Evolutionary conservation across 2,113 vertebrate genomes (phyloP).

Genomic region (Rafetus swinhoei): DNA sequence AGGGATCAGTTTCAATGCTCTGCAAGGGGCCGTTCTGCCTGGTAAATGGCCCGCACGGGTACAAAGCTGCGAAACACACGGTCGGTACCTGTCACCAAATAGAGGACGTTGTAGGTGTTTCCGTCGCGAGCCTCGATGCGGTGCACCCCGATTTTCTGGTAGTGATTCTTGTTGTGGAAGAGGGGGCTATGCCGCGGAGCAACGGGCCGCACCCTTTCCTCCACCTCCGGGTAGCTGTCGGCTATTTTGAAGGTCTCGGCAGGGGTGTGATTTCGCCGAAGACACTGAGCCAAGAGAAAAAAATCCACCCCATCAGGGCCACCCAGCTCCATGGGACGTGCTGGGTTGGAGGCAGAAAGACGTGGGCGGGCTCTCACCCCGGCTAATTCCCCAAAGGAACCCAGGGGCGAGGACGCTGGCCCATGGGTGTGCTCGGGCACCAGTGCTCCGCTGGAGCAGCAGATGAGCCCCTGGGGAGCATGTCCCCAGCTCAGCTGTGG

Average conservation of each 20-base stretch:
- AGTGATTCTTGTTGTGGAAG: conserved; percentile 80
- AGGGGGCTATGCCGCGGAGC: conserved; percentile 58
- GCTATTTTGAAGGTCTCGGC: conserved; percentile 80
- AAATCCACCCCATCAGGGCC: background rate
- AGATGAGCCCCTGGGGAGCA: background rate
- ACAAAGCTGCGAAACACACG: background rate
- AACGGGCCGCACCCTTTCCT: conserved; percentile 72
- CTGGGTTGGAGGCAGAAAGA: rapidly evolving
- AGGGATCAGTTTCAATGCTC: background rate
- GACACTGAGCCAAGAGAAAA: conserved; percentile 63
- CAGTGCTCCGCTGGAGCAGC: too few species aligned
- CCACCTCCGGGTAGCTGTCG: conserved; percentile 78
- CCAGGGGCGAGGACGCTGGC: background rate
- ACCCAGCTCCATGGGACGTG: rapidly evolving
- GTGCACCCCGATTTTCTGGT: conserved; percentile 76
- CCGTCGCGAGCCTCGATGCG: conserved; percentile 3
- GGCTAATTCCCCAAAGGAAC: background rate
- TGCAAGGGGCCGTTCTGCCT: background rate
- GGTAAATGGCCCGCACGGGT: background rate
- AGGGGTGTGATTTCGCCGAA: conserved; percentile 65
- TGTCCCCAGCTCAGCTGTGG: background rate
- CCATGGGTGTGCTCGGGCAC: background rate
- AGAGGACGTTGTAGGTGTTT: conserved; percentile 68
- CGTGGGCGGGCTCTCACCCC: background rate
- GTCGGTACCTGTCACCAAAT: conserved; percentile 77